Base-by-base conservation (phyloP, 1,140 invertebrate genomes). In the Cherax quadricarinatus region DNA sequence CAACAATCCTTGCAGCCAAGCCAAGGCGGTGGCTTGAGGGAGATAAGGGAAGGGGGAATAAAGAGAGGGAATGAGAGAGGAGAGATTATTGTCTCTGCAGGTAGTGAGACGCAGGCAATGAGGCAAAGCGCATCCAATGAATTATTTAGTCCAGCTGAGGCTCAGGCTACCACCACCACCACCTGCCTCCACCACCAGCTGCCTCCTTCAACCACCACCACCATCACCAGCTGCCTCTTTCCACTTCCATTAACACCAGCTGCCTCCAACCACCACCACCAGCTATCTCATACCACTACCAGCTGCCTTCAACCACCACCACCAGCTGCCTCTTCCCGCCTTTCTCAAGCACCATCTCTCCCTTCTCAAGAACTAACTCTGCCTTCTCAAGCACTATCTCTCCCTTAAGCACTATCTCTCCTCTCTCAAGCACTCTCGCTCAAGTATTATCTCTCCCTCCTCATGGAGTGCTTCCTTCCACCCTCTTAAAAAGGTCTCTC, bases 111-210 rank as follows among this genome's bases (percentile, higher is more conserved):
- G 57, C 51, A 51, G 81, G 81, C 81, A 83, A 83, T 83, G 81
- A 83, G 81, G 81, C 51, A 83, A 83, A 83, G 81, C 81, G 81
- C 3, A 48, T 51, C 51, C 81, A 83, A 83, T 83, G 81, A 83
- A 83, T 83, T 83, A 83, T 83, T 83, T 83, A 83, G 81, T 83
- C 24, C 49, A 83, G 51, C 81, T 51, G 51, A 83, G 49, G 81
- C 81, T 83, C 57, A 83, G 57, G 51, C 81, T n/a, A 18, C 81
- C n/a, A 24, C 48, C 30, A 1, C 80, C 16, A 82, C 80, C 80
- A 81, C 81, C 81, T 57, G n/a, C 49, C 81, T 24, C 4, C 62
- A 16, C 62, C 62, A 66, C 62, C 4, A 21, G 62, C 62, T 21
- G 10, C 62, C 62, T 16, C 62, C 7, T 1, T 1, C 62, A 1